Conservation (phyloP, 2,888 invertebrate species). For the Lasioglossum calceatum region DNA sequence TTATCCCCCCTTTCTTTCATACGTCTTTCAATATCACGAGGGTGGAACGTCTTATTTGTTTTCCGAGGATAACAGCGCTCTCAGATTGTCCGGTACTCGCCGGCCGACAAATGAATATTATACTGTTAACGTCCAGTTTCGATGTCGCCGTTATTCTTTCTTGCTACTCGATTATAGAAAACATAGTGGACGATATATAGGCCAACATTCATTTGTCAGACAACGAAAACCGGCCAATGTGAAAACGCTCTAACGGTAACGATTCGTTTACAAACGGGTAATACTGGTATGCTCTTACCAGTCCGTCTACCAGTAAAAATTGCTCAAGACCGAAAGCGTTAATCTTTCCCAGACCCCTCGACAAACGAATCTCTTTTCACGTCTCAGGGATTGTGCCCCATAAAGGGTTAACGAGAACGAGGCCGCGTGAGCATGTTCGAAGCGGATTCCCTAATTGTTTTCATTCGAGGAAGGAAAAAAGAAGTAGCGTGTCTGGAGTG, state of each 20-base stretch:
- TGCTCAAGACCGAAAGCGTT: neutral
- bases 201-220: neutral
- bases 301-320: neutral
- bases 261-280: neutral
- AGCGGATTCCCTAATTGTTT: constrained; percentile 8
- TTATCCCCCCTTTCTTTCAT: neutral
- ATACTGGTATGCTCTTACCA: neutral
- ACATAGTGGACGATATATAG: neutral
- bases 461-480: neutral
- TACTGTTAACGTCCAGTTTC: neutral
- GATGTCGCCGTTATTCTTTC: neutral
- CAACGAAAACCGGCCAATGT: neutral
- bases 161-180: neutral
- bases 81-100: neutral
- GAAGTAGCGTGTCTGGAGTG: constrained; percentile 1
- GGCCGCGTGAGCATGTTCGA: neutral
- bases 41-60: neutral
- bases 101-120: neutral
- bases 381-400: constrained; percentile 7
- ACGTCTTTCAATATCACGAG: neutral
- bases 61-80: neutral
- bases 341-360: neutral
- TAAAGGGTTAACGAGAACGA: constrained; percentile 11
- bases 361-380: constrained; percentile 4
- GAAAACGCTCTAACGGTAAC: neutral